These are phyloP conservation scores for Turritopsis dohrnii DNA, from an alignment of 30 jellyfish, hydroid and myxozoan genomes.

Conservation along the genomic window DNA sequence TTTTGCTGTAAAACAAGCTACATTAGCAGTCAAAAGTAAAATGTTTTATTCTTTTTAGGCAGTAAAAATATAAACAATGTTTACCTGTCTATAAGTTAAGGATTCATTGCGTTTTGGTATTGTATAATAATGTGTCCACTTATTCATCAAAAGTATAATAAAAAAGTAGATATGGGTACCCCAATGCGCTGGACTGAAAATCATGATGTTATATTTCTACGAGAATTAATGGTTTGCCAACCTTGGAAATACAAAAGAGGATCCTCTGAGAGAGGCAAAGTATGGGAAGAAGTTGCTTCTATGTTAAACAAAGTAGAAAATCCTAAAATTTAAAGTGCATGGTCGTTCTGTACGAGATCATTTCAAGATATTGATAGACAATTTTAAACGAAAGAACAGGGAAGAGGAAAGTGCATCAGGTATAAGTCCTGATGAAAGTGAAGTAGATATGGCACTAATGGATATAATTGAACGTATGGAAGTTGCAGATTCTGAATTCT, in stretches of 20 bases:
- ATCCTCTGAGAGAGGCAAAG: too few relatives aligned
- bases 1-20: too few relatives aligned
- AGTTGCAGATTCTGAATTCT: background rate
- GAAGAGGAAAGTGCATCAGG: background rate
- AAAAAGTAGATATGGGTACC: background rate
- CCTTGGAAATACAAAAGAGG: background rate
- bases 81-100: too few relatives aligned
- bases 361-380: background rate
- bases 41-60: too few relatives aligned
- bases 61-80: too few relatives aligned
- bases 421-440: background rate
- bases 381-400: background rate
- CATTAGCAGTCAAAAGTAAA: too few relatives aligned
- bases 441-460: too few relatives aligned
- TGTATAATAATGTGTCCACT: background rate
- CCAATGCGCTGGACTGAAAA: background rate
- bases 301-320: background rate
- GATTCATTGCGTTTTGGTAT: too few relatives aligned
- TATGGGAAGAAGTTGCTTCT: background rate
- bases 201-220: background rate
- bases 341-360: background rate
- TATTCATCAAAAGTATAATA: background rate
- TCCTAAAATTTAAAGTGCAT: background rate
- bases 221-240: background rate
- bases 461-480: background rate